Evolutionary conservation across 2,113 vertebrate genomes (phyloP).

Genomic region (Arenaria interpres): DNA sequence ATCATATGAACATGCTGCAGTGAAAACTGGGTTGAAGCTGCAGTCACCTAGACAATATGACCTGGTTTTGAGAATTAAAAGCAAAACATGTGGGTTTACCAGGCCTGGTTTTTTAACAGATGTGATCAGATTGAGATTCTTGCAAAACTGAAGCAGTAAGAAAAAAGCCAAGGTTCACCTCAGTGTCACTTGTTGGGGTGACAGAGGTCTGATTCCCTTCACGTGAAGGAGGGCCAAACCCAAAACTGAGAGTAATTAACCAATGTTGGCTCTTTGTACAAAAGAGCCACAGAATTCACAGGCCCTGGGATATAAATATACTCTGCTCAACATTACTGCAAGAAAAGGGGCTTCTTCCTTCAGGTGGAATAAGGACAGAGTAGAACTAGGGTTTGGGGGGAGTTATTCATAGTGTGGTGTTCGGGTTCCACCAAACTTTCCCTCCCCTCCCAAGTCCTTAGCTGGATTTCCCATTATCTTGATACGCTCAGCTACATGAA

Average conservation of each 20-base stretch:
- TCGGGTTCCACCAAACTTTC: not conserved
- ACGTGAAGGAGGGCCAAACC: not conserved
- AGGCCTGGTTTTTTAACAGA: not conserved
- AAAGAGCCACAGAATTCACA: not conserved
- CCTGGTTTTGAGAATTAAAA: slow-evolving; percentile 30
- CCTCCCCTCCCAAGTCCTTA: not conserved
- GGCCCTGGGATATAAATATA: not conserved
- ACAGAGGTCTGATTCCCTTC: not conserved
- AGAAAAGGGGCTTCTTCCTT: not conserved
- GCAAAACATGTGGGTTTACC: not conserved
- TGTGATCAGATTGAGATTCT: not conserved
- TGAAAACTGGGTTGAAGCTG: slow-evolving; percentile 11
- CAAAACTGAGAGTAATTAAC: not conserved
- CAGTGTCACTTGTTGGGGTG: not conserved
- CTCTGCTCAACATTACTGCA: not conserved
- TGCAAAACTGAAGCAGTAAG: not conserved
- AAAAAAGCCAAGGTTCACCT: not conserved
- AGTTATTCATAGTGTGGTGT: not conserved
- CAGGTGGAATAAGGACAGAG: not conserved
- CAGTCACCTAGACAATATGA: not conserved
- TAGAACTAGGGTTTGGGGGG: not conserved
- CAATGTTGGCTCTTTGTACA: not conserved
- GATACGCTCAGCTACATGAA: not conserved
- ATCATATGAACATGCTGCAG: not conserved
- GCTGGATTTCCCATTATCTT: not conserved